Conservation (phyloP, 2,888 invertebrate genomes). For the Dicyrtomina minuta region DNA sequence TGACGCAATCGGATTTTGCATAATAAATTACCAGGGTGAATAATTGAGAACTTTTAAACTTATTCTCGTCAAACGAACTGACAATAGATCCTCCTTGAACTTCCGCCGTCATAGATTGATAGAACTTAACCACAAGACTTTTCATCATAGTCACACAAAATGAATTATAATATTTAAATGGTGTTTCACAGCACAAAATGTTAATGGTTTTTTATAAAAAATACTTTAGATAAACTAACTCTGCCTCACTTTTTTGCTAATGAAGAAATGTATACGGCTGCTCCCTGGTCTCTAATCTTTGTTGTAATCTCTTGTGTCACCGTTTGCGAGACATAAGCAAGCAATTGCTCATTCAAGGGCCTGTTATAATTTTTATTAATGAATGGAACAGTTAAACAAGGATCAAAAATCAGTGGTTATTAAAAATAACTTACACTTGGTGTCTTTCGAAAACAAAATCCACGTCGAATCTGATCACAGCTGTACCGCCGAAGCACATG, state of each 20-base stretch:
- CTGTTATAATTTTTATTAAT: background rate
- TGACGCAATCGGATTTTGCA: no score
- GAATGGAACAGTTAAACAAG: background rate
- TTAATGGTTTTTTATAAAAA: slow-evolving; percentile 4
- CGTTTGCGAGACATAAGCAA: background rate
- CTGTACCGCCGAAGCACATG: slow-evolving; percentile 34
- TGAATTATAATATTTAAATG: no score
- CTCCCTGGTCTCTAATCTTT: background rate
- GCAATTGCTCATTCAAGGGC: slow-evolving; percentile 9
- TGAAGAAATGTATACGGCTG: slow-evolving; percentile 9
- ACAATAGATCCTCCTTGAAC: background rate
- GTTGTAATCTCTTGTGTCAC: background rate
- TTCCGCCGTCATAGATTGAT: background rate
- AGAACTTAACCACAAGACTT: slow-evolving; percentile 12
- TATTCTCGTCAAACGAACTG: background rate
- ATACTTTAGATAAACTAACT: background rate
- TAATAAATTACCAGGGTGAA: slow-evolving; percentile 16
- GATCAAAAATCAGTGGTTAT: background rate
- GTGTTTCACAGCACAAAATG: no score
- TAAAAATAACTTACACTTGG: slow-evolving; percentile 13
- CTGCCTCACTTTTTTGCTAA: slow-evolving; percentile 5
- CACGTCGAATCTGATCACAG: slow-evolving; percentile 31
- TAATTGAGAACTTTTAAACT: slow-evolving; percentile 28
- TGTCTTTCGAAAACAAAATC: slow-evolving; percentile 3
- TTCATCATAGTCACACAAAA: background rate